A percentile compares a stretch with the other conserved stretches of the same genome.
Evolutionary conservation across 37 sponge, comb jelly and placozoan genomes (phyloP).

Genomic region (Aplysina aerophoba): DNA sequence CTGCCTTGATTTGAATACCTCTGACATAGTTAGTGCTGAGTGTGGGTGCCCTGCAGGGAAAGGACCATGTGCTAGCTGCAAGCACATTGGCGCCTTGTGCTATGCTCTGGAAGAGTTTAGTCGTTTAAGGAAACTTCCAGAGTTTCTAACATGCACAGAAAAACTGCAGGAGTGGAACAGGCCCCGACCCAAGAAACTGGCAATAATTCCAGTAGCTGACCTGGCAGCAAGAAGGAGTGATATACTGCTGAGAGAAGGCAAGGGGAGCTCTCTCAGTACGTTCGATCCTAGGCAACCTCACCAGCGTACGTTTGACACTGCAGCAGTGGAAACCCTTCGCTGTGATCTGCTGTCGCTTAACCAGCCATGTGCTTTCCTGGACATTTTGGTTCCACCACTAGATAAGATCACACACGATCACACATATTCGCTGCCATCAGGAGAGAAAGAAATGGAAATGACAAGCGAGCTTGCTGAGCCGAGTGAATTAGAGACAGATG

Average conservation of each 20-base stretch:
- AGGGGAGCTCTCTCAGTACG: not conserved
- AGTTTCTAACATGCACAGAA: slow-evolving; percentile 37
- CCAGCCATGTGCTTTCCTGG: slow-evolving; percentile 42
- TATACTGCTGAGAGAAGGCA: slow-evolving; percentile 8
- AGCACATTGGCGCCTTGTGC: slow-evolving; percentile 62
- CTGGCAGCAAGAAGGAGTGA: slow-evolving; percentile 14
- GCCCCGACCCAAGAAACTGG: slow-evolving; percentile 37
- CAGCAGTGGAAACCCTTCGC: slow-evolving; percentile 37
- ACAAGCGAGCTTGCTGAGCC: not conserved
- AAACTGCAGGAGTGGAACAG: slow-evolving; percentile 49
- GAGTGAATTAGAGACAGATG: not conserved
- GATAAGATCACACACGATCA: slow-evolving; percentile 40
- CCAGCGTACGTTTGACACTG: not conserved
- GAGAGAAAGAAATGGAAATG: not conserved
- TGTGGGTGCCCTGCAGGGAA: slow-evolving; percentile 76
- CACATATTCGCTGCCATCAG: slow-evolving; percentile 24
- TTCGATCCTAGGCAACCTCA: slow-evolving; percentile 45
- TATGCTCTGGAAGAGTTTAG: slow-evolving; percentile 37
- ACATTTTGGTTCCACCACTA: slow-evolving; percentile 35
- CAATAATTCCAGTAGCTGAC: slow-evolving; percentile 32
- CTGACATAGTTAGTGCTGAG: slow-evolving; percentile 38
- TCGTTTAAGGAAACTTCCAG: slow-evolving; percentile 30
- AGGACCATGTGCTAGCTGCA: too few relatives aligned
- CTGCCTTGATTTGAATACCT: not conserved
- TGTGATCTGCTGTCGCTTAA: slow-evolving; percentile 29